phyloP scores from a whole-genome alignment of 2,888 invertebrate genomes.

The Geophilus truncorum region DNA sequence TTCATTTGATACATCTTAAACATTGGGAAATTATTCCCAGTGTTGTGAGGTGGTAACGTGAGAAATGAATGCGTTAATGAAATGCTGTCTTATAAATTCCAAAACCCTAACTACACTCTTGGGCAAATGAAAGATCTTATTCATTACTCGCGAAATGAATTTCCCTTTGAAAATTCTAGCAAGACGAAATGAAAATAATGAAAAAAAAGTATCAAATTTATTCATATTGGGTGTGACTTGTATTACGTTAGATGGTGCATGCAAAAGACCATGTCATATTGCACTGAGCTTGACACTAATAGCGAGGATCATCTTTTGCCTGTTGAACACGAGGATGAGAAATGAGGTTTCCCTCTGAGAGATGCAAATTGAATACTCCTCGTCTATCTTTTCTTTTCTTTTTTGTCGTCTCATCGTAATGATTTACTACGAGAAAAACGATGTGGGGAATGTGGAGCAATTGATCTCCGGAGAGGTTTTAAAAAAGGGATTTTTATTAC shows the following conservation, averaged over 20 bases:
- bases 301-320: neutral
- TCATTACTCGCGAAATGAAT: neutral
- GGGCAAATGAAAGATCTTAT: neutral
- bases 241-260: neutral
- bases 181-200: neutral
- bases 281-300: neutral
- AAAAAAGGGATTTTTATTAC: no score
- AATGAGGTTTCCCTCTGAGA: neutral
- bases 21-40: neutral
- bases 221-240: neutral
- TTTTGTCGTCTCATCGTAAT: neutral
- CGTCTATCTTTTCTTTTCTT: constrained; percentile 2
- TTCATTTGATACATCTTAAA: neutral
- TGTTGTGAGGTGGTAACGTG: neutral
- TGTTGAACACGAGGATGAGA: neutral
- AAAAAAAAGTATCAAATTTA: neutral
- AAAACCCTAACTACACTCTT: constrained; percentile 2
- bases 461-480: no score
- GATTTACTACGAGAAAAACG: neutral
- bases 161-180: neutral
- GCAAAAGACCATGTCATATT: neutral
- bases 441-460: no score
- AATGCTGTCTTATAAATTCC: neutral
- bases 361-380: neutral
- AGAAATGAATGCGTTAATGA: neutral